Percentiles rank a stretch among this genome's conserved stretches.
Conservation (phyloP, 2,113 vertebrate species). For the Xerus inauris region DNA sequence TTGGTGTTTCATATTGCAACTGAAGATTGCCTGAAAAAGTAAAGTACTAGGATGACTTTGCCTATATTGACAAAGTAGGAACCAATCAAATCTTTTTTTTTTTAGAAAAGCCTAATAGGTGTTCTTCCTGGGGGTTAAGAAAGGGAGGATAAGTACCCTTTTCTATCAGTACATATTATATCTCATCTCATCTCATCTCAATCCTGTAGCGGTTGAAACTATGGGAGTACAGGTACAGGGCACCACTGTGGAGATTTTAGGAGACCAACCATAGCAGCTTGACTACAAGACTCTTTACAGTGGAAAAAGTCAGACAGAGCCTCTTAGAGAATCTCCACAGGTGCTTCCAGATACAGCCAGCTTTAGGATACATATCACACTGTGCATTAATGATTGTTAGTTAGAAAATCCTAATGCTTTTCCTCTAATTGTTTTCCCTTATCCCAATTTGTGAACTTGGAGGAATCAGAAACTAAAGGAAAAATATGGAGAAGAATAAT, state of each 20-base stretch:
- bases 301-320: accelerated
- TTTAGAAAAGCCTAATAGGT: no score
- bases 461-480: background rate
- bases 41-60: background rate
- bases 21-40: background rate
- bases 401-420: background rate
- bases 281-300: background rate
- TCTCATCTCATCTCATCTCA: background rate
- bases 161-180: background rate
- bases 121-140: background rate
- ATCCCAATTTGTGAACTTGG: background rate
- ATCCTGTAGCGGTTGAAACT: background rate
- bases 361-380: no score
- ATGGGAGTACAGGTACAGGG: background rate
- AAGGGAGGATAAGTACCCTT: background rate
- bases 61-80: background rate
- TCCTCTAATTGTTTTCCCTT: background rate
- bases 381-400: background rate
- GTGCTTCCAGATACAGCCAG: no score
- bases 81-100: background rate
- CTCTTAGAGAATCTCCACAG: background rate
- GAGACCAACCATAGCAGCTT: no score
- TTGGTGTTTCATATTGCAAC: background rate
- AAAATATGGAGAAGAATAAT: background rate
- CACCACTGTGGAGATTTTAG: background rate